phyloP scores from a whole-genome alignment of 2,888 invertebrate genomes.

The Entomobrya proxima region DNA sequence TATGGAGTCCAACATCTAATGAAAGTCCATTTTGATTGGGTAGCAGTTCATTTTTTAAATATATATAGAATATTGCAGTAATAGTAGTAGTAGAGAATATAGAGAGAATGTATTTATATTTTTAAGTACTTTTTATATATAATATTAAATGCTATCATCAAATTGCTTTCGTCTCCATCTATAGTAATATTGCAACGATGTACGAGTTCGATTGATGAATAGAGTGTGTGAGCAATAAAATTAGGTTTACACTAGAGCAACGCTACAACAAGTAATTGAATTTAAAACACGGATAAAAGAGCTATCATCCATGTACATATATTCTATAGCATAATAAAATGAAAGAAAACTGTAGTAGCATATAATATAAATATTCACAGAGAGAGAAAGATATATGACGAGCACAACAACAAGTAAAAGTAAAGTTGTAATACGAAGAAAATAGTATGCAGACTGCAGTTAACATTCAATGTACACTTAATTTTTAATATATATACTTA shows the following conservation, averaged over 20 bases:
- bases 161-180: not conserved
- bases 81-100: too few species aligned
- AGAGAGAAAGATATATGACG: constrained; percentile 6
- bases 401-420: constrained; percentile 35
- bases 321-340: not conserved
- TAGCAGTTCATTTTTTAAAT: constrained; percentile 56
- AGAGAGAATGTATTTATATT: too few species aligned
- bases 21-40: constrained; percentile 69
- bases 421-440: constrained; percentile 36
- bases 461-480: constrained; percentile 8
- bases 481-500: not conserved
- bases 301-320: too few species aligned
- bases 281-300: too few species aligned
- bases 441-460: constrained; percentile 9
- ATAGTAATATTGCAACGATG: not conserved
- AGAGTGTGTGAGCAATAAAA: not conserved
- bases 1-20: constrained; percentile 35
- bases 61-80: constrained; percentile 16
- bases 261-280: constrained; percentile 24
- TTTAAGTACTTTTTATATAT: not conserved
- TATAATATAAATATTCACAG: constrained; percentile 2
- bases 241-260: constrained; percentile 3
- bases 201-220: not conserved
- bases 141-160: not conserved
- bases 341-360: not conserved